These are phyloP conservation scores for Zosterops hypoxanthus DNA, from an alignment of 2,113 vertebrate species.

Conservation along the genomic window DNA sequence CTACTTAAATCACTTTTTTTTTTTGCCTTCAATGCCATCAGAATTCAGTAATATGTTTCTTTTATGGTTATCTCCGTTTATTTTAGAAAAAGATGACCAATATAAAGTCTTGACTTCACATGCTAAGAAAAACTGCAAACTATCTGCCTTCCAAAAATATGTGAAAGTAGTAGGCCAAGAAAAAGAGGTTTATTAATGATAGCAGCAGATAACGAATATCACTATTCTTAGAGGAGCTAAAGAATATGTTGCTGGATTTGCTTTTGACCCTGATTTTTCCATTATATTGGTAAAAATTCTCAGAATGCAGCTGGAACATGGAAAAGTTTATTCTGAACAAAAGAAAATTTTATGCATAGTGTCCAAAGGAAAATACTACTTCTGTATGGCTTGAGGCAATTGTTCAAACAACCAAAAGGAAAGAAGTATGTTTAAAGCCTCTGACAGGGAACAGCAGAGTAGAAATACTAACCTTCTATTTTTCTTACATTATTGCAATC, in stretches of 20 bases:
- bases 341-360: background rate
- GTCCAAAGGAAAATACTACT: background rate
- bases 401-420: background rate
- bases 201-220: background rate
- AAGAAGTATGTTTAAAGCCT: background rate
- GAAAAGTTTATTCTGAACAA: background rate
- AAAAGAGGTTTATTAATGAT: background rate
- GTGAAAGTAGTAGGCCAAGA: background rate
- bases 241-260: background rate
- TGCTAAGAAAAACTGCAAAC: background rate
- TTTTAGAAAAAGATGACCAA: background rate
- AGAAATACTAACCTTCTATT: background rate
- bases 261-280: background rate
- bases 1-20: slow-evolving; percentile 9
- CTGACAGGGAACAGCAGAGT: background rate
- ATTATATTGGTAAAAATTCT: background rate
- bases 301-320: background rate
- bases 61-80: background rate
- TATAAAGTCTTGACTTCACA: background rate
- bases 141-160: background rate
- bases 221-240: background rate
- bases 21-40: background rate
- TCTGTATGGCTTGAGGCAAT: background rate
- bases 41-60: background rate
- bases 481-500: background rate